A percentile compares a stretch with the other conserved stretches of the same genome.
Evolutionary conservation across 2,113 vertebrate species (phyloP).

Genomic region (Ageneiosus marmoratus): DNA sequence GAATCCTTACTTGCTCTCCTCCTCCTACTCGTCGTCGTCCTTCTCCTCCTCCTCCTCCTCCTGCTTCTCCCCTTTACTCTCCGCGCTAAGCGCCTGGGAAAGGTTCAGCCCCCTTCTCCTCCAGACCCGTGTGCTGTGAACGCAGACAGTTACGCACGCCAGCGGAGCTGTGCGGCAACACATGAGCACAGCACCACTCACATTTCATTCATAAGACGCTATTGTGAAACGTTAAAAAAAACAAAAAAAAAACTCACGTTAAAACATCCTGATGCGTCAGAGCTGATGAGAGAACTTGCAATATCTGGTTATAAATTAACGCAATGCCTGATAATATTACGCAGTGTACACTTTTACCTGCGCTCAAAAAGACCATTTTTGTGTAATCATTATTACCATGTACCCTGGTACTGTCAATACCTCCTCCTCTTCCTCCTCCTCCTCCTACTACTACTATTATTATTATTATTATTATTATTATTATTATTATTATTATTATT

Average conservation of each 20-base stretch:
- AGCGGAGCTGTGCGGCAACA: neutral
- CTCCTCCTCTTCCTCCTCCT: too few relatives aligned
- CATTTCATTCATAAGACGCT: neutral
- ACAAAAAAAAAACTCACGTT: neutral
- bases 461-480: neutral
- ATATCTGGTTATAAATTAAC: neutral
- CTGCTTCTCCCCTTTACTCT: constrained; percentile 53
- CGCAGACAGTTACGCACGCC: neutral
- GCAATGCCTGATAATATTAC: neutral
- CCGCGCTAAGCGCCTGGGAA: constrained; percentile 62
- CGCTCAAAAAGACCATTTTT: too few relatives aligned
- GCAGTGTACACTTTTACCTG: neutral
- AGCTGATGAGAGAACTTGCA: neutral
- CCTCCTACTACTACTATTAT: neutral
- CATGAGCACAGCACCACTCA: neutral
- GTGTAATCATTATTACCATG: neutral
- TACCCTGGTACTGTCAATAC: neutral
- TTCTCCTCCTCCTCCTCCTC: constrained; percentile 57
- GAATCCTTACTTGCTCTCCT: constrained; percentile 60
- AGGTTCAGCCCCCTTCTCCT: constrained; percentile 81
- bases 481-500: too few relatives aligned
- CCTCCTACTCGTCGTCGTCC: constrained; percentile 66
- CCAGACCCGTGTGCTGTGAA: constrained; percentile 39
- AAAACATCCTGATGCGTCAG: neutral
- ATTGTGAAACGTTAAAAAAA: neutral